phyloP scores from a whole-genome alignment of 2,888 invertebrate species.

The Epicampocera succincta region DNA sequence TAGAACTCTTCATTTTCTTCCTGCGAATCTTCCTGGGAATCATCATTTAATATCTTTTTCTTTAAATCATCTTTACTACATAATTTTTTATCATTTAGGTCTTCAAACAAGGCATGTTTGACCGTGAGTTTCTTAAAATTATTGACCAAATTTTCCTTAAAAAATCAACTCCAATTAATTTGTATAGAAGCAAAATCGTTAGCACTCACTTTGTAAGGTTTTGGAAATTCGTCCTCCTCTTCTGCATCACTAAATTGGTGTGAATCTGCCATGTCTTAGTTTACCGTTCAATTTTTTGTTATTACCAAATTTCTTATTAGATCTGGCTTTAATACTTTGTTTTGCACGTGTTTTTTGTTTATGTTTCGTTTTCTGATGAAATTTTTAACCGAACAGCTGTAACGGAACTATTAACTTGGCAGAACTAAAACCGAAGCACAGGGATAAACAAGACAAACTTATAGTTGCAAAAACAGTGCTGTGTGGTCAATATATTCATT shows the following conservation, averaged over 20 bases:
- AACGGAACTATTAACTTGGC: slow-evolving; percentile 9
- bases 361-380: slow-evolving; percentile 1
- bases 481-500: no score
- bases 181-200: not conserved
- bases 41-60: slow-evolving; percentile 48
- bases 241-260: slow-evolving; percentile 81
- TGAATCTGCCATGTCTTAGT: slow-evolving; percentile 69
- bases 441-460: not conserved
- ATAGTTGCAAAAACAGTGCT: no score
- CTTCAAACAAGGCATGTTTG: slow-evolving; percentile 75
- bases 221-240: slow-evolving; percentile 74
- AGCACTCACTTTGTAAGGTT: slow-evolving; percentile 59
- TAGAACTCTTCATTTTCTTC: slow-evolving; percentile 66
- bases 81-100: slow-evolving; percentile 67
- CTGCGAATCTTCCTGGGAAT: slow-evolving; percentile 58
- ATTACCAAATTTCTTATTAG: no score
- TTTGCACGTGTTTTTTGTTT: slow-evolving; percentile 58
- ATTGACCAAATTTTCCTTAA: slow-evolving; percentile 73
- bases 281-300: not conserved
- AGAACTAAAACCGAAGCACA: not conserved
- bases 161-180: slow-evolving; percentile 5
- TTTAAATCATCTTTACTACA: slow-evolving; percentile 68
- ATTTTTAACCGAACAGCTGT: slow-evolving; percentile 15
- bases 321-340: not conserved
- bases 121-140: slow-evolving; percentile 76